phyloP scores from a whole-genome alignment of 2,113 vertebrate species.

The Protomyctophum bolini region DNA sequence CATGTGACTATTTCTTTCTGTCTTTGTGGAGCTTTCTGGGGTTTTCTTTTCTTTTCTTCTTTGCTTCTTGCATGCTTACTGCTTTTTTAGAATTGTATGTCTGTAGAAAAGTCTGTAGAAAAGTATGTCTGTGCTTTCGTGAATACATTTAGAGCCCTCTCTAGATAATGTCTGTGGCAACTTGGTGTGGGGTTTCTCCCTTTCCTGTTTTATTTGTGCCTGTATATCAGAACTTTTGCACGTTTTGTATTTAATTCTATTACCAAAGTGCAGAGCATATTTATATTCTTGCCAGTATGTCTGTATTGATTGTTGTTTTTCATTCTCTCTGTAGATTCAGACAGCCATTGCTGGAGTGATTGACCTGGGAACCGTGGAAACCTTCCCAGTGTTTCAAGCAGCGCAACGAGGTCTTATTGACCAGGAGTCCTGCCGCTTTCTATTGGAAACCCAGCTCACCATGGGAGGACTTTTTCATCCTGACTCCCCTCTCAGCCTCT shows the following conservation, averaged over 20 bases:
- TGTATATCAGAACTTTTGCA: too few species aligned
- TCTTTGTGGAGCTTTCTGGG: constrained; percentile 1
- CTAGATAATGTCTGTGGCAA: neutral
- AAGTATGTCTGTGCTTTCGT: constrained; percentile 30
- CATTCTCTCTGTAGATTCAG: constrained; percentile 77
- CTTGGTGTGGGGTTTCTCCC: constrained; percentile 32
- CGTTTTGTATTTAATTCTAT: constrained; percentile 1
- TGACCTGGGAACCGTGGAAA: constrained; percentile 93
- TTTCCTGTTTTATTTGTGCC: constrained; percentile 15
- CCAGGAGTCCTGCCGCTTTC: constrained; percentile 87
- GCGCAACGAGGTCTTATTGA: constrained; percentile 93
- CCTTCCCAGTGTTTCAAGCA: constrained; percentile 89
- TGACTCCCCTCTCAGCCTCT: constrained; percentile 77
- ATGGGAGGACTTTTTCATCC: constrained; percentile 85
- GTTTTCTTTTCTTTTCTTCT: constrained; percentile 14
- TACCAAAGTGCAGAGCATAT: constrained; percentile 13
- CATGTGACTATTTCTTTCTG: neutral
- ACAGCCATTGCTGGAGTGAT: constrained; percentile 90
- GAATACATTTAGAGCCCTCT: neutral
- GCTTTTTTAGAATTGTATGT: constrained; percentile 43
- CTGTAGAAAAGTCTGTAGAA: neutral
- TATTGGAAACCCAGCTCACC: constrained; percentile 91
- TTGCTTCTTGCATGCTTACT: constrained; percentile 61
- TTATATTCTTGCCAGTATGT: constrained; percentile 25
- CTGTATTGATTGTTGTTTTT: constrained; percentile 28